These are phyloP conservation scores for Mola mola DNA, from an alignment of 2,113 vertebrate species.

Conservation along the genomic window DNA sequence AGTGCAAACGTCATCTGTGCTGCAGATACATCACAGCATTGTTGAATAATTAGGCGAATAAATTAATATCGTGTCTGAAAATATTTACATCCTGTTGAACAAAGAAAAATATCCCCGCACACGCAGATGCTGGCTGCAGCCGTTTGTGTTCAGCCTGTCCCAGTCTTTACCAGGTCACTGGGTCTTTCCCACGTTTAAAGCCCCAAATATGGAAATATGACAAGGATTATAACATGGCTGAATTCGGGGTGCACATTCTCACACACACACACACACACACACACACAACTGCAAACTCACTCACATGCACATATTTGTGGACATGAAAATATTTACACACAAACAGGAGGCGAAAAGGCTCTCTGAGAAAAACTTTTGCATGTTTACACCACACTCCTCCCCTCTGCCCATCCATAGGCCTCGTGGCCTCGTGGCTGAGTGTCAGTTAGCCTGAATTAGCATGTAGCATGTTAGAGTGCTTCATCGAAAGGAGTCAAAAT, in stretches of 20 bases:
- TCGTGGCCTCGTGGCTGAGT: no score
- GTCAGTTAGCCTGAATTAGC: no score
- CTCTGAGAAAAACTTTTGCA: neutral
- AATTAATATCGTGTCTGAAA: constrained; percentile 6
- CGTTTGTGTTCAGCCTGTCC: constrained; percentile 34
- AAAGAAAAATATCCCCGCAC: constrained; percentile 20
- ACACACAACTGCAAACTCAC: constrained; percentile 14
- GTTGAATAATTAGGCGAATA: no score
- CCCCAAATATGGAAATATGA: constrained; percentile 62
- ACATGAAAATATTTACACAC: neutral
- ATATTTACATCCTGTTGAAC: constrained; percentile 13
- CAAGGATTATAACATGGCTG: constrained; percentile 57
- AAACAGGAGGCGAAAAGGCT: neutral
- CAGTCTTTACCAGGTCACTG: constrained; percentile 65
- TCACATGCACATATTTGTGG: constrained; percentile 3
- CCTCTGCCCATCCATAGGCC: constrained; percentile 12
- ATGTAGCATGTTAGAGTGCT: no score
- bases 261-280: neutral
- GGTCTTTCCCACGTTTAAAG: constrained; percentile 41
- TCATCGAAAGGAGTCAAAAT: no score
- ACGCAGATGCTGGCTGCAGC: neutral
- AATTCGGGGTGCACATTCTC: constrained; percentile 29
- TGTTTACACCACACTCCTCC: constrained; percentile 14
- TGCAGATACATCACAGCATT: no score
- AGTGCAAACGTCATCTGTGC: no score